Evolutionary conservation across 2,888 invertebrate species (phyloP), one percentile per base, ranked within the genome.

Genomic region (Watsonalla cultraria): DNA sequence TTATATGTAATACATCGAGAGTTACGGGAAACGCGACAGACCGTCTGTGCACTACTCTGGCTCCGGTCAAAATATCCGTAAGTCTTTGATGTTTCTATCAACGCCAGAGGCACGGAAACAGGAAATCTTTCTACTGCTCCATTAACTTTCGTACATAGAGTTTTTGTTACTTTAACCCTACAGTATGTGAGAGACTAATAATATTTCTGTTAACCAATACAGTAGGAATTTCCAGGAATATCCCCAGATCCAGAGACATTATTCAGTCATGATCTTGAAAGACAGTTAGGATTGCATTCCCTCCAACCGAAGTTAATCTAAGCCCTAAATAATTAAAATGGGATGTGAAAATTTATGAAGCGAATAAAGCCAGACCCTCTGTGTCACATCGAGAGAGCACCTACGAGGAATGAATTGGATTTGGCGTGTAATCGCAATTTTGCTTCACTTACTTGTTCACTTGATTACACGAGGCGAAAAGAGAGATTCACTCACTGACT

Each of bases 351-450:
- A 76, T 62, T 69, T 68, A 66, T 71, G 67, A 61, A 72, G 68
- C 68, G 65, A 66, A 72, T 7, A 74, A 74, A 67, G 63, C 61
- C 61, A 60, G 65, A 69, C 54, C 63, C 60, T 68, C 64, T 70
- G 70, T 70, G 68, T 73, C 64, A 61, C 58, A 57, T 56, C 67
- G 67, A 70, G 74, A 70, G 71, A 72, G 66, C 71, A 72, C 68
- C 72, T 70, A 70, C 68, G 69, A 71, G 64, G 68, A 72, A 76
- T 74, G 73, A 80, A 84, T 84, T 81, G 78, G 72, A 83, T 85
- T 83, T 82, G 80, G 80, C 78, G 70, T 76, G 76, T 82, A 79
- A 82, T 84, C 76, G 70, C 72, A 75, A 82, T 82, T 80, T 79
- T 67, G 68, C 72, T 78, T 75, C 74, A 79, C 66, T 76, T 73